phyloP scores from a whole-genome alignment of 2,888 invertebrate species.

The Chesias legatella region DNA sequence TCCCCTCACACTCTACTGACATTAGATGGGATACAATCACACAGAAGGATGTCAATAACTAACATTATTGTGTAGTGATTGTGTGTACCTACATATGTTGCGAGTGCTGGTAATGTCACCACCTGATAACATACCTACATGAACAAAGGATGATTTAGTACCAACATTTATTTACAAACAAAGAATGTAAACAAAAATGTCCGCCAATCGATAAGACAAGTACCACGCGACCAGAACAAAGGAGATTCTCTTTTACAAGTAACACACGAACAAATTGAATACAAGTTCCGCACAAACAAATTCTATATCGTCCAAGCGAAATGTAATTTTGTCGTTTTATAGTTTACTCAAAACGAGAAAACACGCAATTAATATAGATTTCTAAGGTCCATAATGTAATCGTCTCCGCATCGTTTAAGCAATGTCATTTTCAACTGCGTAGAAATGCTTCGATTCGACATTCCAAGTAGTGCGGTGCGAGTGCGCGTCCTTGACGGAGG shows the following conservation, averaged over 20 bases:
- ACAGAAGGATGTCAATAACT: too few relatives aligned
- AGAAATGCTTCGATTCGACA: slow-evolving; percentile 15
- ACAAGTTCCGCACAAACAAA: slow-evolving; percentile 1
- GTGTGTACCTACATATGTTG: too few relatives aligned
- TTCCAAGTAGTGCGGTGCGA: too few relatives aligned
- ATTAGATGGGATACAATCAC: too few relatives aligned
- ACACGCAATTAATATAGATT: slow-evolving; percentile 2
- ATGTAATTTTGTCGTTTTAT: slow-evolving; percentile 13
- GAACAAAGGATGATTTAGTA: too few relatives aligned
- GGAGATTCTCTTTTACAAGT: slow-evolving; percentile 40
- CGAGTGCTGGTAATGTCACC: too few relatives aligned
- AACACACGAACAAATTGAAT: slow-evolving; percentile 37
- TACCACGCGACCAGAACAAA: slow-evolving; percentile 46
- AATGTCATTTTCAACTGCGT: slow-evolving; percentile 17
- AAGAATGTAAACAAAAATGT: slow-evolving; percentile 32
- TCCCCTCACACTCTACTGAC: too few relatives aligned
- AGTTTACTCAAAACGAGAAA: slow-evolving; percentile 2
- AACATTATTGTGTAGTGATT: too few relatives aligned
- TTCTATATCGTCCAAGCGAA: background rate
- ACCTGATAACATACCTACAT: too few relatives aligned
- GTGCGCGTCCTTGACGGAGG: slow-evolving; percentile 25
- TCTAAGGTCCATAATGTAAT: too few relatives aligned
- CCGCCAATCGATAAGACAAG: slow-evolving; percentile 39
- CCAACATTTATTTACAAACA: slow-evolving; percentile 38
- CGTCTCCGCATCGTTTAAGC: too few relatives aligned